These are phyloP conservation scores for Erynnis tages DNA, from an alignment of 2,888 invertebrate species.

Conservation along the genomic window DNA sequence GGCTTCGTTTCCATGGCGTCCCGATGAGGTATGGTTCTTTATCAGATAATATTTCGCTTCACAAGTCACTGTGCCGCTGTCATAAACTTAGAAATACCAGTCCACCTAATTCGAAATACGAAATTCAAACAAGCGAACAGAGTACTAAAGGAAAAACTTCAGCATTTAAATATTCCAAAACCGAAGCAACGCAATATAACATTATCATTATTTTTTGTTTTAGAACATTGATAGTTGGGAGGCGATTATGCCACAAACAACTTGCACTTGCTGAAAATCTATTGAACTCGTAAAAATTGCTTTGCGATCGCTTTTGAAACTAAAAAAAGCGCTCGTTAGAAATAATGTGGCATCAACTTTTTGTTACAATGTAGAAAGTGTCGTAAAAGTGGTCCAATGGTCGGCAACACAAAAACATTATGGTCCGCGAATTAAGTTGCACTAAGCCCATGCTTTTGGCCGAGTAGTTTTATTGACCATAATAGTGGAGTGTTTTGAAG, in stretches of 20 bases:
- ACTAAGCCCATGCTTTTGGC: slow-evolving; percentile 22
- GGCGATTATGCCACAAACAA: background rate
- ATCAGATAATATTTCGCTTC: too few species aligned
- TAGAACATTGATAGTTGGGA: background rate
- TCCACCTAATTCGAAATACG: too few species aligned
- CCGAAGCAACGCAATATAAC: background rate
- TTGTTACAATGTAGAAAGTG: slow-evolving; percentile 10
- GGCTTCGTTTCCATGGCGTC: too few species aligned
- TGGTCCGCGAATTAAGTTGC: slow-evolving; percentile 22
- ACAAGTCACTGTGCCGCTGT: too few species aligned
- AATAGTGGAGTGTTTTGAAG: slow-evolving; percentile 14
- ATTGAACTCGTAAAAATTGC: slow-evolving; percentile 1
- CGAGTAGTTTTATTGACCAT: slow-evolving; percentile 28
- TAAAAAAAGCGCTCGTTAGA: slow-evolving; percentile 8
- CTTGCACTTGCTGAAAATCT: background rate
- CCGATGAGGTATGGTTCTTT: too few species aligned
- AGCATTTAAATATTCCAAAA: too few species aligned
- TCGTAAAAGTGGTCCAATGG: slow-evolving; percentile 20
- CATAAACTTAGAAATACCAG: too few species aligned
- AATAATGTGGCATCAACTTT: slow-evolving; percentile 8
- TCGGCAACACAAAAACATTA: slow-evolving; percentile 17
- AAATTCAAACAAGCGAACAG: too few species aligned
- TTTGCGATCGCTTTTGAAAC: slow-evolving; percentile 3
- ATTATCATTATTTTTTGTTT: background rate
- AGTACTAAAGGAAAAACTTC: too few species aligned